Evolutionary conservation across 2,797 vertebrate genomes (phyloP).

Genomic region (Decapterus maruadsi): DNA sequence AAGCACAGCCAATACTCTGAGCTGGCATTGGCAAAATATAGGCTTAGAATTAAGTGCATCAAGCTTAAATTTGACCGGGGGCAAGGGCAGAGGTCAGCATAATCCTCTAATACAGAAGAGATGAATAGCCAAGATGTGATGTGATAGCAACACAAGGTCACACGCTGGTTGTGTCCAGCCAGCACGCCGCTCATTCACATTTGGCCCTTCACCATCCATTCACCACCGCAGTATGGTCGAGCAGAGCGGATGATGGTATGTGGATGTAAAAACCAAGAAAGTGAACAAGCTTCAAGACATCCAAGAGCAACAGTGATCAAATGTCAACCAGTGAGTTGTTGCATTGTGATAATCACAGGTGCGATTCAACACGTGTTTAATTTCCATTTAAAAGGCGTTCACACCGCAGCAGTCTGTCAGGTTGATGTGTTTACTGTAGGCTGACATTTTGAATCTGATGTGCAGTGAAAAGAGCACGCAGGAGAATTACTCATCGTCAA

Average conservation of each 20-base stretch:
- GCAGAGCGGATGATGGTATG: neutral
- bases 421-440: neutral
- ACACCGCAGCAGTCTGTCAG: neutral
- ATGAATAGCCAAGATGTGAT: conserved; percentile 72
- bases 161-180: conserved; percentile 45
- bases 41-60: conserved; percentile 70
- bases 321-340: neutral
- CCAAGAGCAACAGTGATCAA: neutral
- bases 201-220: conserved; percentile 21
- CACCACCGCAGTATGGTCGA: neutral
- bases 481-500: conserved; percentile 50
- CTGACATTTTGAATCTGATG: conserved; percentile 34
- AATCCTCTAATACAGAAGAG: conserved; percentile 74
- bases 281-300: neutral
- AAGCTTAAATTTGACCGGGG: conserved; percentile 65
- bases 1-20: conserved; percentile 15
- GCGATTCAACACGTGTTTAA: neutral
- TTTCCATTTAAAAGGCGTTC: neutral
- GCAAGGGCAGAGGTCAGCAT: conserved; percentile 64
- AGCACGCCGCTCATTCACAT: conserved; percentile 36
- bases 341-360: neutral
- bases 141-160: conserved; percentile 72
- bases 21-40: conserved; percentile 57
- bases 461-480: conserved; percentile 44
- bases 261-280: neutral